Base-by-base conservation (phyloP, 2,888 invertebrate genomes). In the Ectemnius cavifrons region DNA sequence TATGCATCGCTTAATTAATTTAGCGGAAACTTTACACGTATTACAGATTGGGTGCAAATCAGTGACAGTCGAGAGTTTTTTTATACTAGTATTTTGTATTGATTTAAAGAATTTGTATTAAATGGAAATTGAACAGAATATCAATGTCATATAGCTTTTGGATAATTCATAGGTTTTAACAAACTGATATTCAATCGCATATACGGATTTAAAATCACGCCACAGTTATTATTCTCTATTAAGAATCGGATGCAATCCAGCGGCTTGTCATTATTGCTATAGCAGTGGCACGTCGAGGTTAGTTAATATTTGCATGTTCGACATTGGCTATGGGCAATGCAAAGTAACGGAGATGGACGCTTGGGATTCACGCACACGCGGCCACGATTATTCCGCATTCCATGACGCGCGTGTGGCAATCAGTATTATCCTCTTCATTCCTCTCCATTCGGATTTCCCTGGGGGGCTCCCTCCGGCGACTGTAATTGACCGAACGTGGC, bases 331-430 rank as follows among this genome's bases (percentile, higher is more conserved):
- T 27, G 46, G 27, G 62, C 49, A 67, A 70, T 59, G 71, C 56
- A 37, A 70, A 67, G 68, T 37, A 52, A 61, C 18, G 63, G 66
- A 58, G 64, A 64, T 52, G 52, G 63, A 37, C 37, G 37, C 37
- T 11, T 37, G 37, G 37, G 37, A 37, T 11, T 67, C 56, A 56
- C 49, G 63, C 71, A 65, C 66, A 71, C 69, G 67, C 70, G 63
- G 66, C 71, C 80, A 74, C 69, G 80, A 82, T 82, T 80, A 79
- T 79, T 78, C 71, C 75, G 73, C 76, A 77, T 80, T 82, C 79
- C 73, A 75, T 63, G 72, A 76, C 77, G 59, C 61, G 52, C 70
- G 63, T 67, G 46, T 63, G 59, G 71, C 72, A 66, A 47, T 60
- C 58, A 45, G 27, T 56, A 23, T 28, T 49, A 66, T 27, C 67